Base-by-base conservation (phyloP, 2,797 vertebrate genomes). In the Hyperoplus immaculatus region DNA sequence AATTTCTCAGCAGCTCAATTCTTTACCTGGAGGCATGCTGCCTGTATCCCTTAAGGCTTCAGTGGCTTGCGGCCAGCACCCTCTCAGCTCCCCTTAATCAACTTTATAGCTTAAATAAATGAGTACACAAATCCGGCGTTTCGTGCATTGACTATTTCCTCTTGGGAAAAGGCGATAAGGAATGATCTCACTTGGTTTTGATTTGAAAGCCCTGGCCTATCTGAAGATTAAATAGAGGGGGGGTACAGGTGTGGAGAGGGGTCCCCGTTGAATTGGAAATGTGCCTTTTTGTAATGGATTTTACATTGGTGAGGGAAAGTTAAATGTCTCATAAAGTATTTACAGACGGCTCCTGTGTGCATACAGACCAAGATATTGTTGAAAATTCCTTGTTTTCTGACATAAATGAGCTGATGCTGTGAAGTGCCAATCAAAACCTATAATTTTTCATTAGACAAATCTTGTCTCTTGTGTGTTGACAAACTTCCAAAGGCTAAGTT, bases 61-160 rank as follows among this genome's bases (percentile, higher is more conserved):
- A 29, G 66, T 75, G 67, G 74, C 84, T 89, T 8, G 14, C 83
- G 77, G 87, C 72, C 75, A 78, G 43, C 61, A 53, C 60, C 73
- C 51, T 76, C 84, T 82, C 84, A 80, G 69, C 77, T 77, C 59
- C 72, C 63, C 66, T 90, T 89, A 75, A 86, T 92, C 88, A 91
- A 91, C 77, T 92, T 89, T 84, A 90, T 70, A 66, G 82, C 77
- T 50, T 53, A 79, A 77, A 81, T 80, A 89, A 92, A 91, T 83
- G 62, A 89, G 74, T 57, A 70, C 65, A 71, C 88, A 83, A 85
- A 91, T 92, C 77, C 76, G 75, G 72, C 77, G 72, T 78, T 84
- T 80, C 77, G 69, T 82, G 66, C 85, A 84, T 66, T 73, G 60
- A 72, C 72, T 42, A 41, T 77, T 79, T 84, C 82, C 83, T 91